Evolutionary conservation across 2,113 vertebrate species (phyloP).

Genomic region (Emydura subglobosa): DNA sequence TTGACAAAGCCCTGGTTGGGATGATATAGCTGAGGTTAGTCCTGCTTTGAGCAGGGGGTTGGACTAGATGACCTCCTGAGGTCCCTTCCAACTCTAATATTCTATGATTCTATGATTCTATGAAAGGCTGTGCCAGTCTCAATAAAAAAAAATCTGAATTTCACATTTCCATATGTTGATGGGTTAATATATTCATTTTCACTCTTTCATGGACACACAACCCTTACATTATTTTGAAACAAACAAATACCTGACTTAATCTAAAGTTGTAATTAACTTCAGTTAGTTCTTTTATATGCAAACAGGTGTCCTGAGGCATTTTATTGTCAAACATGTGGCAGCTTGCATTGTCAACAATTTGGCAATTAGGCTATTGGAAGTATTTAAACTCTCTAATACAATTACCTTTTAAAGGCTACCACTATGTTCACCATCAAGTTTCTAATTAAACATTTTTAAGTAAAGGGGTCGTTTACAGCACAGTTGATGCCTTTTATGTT

Average conservation of each 20-base stretch:
- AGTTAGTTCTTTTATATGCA: constrained; percentile 72
- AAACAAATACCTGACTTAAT: constrained; percentile 41
- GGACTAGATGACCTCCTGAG: no score
- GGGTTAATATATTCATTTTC: not conserved
- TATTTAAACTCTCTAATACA: constrained; percentile 75
- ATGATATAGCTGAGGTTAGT: no score
- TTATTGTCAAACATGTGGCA: constrained; percentile 53
- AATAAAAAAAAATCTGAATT: not conserved
- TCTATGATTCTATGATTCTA: no score
- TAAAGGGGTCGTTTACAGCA: constrained; percentile 62
- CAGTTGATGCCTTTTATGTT: constrained; percentile 54
- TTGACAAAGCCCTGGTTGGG: no score
- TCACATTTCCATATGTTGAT: not conserved
- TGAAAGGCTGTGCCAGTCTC: not conserved
- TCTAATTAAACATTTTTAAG: constrained; percentile 75
- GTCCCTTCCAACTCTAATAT: no score
- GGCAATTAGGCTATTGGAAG: constrained; percentile 69
- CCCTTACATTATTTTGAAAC: constrained; percentile 38
- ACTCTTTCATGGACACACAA: not conserved
- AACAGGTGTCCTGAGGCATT: constrained; percentile 70
- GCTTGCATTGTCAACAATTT: constrained; percentile 72
- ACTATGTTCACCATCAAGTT: constrained; percentile 73
- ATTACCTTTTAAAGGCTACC: constrained; percentile 75
- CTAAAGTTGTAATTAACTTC: constrained; percentile 54
- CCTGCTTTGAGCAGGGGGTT: no score